phyloP scores from a whole-genome alignment of 2,113 vertebrate genomes.

The Urocynchramus pylzowi region DNA sequence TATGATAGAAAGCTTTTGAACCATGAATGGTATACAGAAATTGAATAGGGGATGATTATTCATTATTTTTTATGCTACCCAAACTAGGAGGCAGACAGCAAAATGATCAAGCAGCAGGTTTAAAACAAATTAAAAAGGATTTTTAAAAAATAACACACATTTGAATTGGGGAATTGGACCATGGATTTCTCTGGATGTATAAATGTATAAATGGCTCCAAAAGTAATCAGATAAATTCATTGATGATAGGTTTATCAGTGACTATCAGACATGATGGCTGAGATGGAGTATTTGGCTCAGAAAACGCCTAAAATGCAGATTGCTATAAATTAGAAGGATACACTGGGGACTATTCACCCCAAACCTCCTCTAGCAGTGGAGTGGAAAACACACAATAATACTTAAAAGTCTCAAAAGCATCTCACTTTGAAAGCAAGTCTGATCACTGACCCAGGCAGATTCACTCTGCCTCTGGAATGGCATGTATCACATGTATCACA shows the following conservation, averaged over 20 bases:
- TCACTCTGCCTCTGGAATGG: neutral
- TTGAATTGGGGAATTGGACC: neutral
- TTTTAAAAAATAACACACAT: neutral
- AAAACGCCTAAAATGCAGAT: neutral
- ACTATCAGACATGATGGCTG: neutral
- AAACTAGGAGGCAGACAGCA: neutral
- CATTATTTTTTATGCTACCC: neutral
- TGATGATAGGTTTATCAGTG: neutral
- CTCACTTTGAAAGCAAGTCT: neutral
- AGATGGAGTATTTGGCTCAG: neutral
- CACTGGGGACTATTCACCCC: neutral
- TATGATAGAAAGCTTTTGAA: neutral
- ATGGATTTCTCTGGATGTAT: neutral
- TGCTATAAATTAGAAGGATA: neutral
- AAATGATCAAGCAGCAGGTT: constrained; percentile 26
- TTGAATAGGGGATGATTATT: constrained; percentile 36
- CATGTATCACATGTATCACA: neutral
- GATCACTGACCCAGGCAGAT: neutral
- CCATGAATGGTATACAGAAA: neutral
- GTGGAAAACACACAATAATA: neutral
- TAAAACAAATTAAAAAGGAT: neutral
- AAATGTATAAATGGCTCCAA: neutral
- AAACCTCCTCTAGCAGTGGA: neutral
- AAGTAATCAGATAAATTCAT: neutral
- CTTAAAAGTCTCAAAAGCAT: neutral